Evolutionary conservation across 2,113 vertebrate species (phyloP).

Genomic region (Macroglossus sobrinus): DNA sequence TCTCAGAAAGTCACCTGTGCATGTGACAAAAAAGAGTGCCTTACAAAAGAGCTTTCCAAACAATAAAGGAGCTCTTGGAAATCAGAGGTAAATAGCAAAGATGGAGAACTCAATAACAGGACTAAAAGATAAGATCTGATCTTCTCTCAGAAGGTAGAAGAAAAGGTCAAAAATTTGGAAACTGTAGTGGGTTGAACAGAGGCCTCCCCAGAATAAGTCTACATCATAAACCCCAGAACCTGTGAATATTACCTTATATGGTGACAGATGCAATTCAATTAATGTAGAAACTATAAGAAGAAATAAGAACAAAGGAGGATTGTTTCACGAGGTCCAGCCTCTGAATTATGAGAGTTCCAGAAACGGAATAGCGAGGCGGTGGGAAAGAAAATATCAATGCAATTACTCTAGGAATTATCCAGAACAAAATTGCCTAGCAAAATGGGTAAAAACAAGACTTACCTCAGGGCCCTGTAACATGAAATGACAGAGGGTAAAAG

Average conservation of each 20-base stretch:
- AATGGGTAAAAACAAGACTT: neutral
- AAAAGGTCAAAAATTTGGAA: neutral
- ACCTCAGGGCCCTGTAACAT: neutral
- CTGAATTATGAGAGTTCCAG: neutral
- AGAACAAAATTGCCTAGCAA: neutral
- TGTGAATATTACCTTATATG: neutral
- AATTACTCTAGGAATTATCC: neutral
- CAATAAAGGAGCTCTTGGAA: neutral
- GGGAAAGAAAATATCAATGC: neutral
- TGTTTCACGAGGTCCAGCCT: neutral
- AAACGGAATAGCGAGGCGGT: neutral
- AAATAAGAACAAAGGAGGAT: neutral
- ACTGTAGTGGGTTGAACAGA: neutral
- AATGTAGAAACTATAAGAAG: neutral
- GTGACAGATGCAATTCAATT: neutral
- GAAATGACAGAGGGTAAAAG: neutral
- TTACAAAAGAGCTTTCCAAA: neutral
- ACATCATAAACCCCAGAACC: neutral
- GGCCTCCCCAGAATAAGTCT: neutral
- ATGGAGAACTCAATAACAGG: neutral
- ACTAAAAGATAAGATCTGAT: neutral
- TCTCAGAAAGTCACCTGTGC: neutral
- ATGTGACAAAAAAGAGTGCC: neutral
- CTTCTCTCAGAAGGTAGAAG: neutral
- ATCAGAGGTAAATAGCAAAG: neutral